Percentiles rank a stretch among this genome's conserved stretches.
Conservation (phyloP, 2,113 vertebrate genomes). For the Pelecanus crispus region DNA sequence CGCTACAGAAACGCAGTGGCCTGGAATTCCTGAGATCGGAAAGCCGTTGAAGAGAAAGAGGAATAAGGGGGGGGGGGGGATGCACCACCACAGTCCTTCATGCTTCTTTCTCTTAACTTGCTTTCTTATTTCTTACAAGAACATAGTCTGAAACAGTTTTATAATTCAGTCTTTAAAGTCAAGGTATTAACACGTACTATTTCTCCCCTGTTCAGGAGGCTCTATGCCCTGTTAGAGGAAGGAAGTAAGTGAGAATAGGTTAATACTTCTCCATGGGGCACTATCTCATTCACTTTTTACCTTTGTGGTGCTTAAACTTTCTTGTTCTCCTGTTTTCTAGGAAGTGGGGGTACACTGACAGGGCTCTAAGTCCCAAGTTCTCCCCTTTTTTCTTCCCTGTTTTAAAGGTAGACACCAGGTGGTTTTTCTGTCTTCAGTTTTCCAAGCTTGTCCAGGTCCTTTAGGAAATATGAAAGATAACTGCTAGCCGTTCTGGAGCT, state of each 20-base stretch:
- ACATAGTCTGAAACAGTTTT: not conserved
- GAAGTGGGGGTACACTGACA: not conserved
- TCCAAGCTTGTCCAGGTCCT: not conserved
- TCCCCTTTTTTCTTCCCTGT: not conserved
- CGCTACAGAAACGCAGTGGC: too few relatives aligned
- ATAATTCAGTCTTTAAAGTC: not conserved
- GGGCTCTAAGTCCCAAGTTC: not conserved
- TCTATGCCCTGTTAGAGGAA: not conserved
- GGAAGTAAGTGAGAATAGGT: not conserved
- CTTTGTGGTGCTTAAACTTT: not conserved
- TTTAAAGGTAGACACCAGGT: not conserved
- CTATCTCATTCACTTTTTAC: not conserved
- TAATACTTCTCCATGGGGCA: accelerated
- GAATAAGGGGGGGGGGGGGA: too few relatives aligned
- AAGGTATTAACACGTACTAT: not conserved
- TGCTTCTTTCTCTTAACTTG: not conserved
- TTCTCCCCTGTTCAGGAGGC: not conserved
- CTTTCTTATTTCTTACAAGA: not conserved
- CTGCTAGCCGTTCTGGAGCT: not conserved
- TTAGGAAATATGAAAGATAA: not conserved
- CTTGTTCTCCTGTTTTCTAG: not conserved
- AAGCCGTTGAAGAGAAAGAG: too few relatives aligned
- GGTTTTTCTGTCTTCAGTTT: not conserved
- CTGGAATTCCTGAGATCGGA: too few relatives aligned
- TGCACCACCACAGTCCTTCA: too few relatives aligned